These are phyloP conservation scores for Agrenia bidenticulata DNA, from an alignment of 2,888 invertebrate species.

Conservation along the genomic window DNA sequence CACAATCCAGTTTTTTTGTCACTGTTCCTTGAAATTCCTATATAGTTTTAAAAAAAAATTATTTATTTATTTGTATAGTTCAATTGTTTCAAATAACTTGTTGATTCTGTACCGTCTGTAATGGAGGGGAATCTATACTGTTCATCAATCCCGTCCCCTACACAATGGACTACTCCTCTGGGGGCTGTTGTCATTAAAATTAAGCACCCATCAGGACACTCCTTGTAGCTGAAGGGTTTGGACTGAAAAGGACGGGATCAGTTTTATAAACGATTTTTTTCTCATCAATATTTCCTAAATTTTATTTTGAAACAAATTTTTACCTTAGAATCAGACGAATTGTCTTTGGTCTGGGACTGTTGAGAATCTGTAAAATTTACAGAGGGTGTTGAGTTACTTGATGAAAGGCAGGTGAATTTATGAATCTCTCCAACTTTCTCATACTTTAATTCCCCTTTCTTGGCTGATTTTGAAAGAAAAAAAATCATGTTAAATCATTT, in stretches of 20 bases:
- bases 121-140: slow-evolving; percentile 30
- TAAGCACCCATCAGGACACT: slow-evolving; percentile 35
- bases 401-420: slow-evolving; percentile 40
- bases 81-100: no score
- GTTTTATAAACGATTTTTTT: background rate
- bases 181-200: slow-evolving; percentile 33
- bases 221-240: slow-evolving; percentile 13
- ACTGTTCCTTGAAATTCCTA: slow-evolving; percentile 18
- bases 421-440: slow-evolving; percentile 41
- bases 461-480: slow-evolving; percentile 5
- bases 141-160: slow-evolving; percentile 41
- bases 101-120: slow-evolving; percentile 18
- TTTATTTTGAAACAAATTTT: slow-evolving; percentile 21
- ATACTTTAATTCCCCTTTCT: slow-evolving; percentile 32
- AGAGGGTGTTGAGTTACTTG: slow-evolving; percentile 21
- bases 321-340: slow-evolving; percentile 12
- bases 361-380: slow-evolving; percentile 29
- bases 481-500: background rate
- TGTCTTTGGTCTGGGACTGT: background rate
- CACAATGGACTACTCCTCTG: slow-evolving; percentile 34
- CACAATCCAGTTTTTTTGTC: slow-evolving; percentile 38
- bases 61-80: no score
- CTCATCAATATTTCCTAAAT: background rate
- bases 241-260: slow-evolving; percentile 20
- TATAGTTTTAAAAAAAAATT: no score